phyloP scores from a whole-genome alignment of 2,888 invertebrate genomes.

The Alloplasta piceator region DNA sequence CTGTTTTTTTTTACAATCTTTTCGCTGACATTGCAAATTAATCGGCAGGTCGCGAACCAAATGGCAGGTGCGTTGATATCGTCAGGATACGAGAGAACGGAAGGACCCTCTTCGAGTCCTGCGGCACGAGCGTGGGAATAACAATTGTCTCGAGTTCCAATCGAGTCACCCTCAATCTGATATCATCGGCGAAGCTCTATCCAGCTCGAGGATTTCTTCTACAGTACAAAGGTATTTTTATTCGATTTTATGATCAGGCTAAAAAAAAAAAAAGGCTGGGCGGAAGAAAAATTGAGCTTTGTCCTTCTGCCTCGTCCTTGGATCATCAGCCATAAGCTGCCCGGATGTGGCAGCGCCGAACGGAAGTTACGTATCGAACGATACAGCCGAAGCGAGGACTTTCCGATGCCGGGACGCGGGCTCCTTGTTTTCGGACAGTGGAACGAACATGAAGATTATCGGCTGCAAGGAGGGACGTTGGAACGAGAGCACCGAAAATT shows the following conservation, averaged over 20 bases:
- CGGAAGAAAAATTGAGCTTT: background rate
- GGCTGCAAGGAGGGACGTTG: constrained; percentile 88
- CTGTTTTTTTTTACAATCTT: background rate
- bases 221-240: constrained; percentile 79
- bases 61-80: constrained; percentile 80
- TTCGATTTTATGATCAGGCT: constrained; percentile 1
- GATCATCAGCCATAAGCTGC: constrained; percentile 87
- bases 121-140: constrained; percentile 78
- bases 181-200: constrained; percentile 75
- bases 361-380: constrained; percentile 88
- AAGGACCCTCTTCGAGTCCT: constrained; percentile 79
- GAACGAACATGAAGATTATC: constrained; percentile 86
- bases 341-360: constrained; percentile 87
- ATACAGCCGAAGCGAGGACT: constrained; percentile 87
- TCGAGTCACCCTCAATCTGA: constrained; percentile 78
- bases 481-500: constrained; percentile 84
- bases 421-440: constrained; percentile 88
- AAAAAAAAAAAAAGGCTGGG: background rate
- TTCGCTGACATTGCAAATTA: constrained; percentile 6
- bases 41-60: constrained; percentile 74
- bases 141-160: constrained; percentile 78
- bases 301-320: constrained; percentile 32
- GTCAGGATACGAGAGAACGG: constrained; percentile 79
- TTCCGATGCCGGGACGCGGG: constrained; percentile 88
- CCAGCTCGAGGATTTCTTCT: constrained; percentile 80